These are phyloP conservation scores for Heterocephalus glaber DNA, from an alignment of 2,113 vertebrate genomes.

Conservation along the genomic window DNA sequence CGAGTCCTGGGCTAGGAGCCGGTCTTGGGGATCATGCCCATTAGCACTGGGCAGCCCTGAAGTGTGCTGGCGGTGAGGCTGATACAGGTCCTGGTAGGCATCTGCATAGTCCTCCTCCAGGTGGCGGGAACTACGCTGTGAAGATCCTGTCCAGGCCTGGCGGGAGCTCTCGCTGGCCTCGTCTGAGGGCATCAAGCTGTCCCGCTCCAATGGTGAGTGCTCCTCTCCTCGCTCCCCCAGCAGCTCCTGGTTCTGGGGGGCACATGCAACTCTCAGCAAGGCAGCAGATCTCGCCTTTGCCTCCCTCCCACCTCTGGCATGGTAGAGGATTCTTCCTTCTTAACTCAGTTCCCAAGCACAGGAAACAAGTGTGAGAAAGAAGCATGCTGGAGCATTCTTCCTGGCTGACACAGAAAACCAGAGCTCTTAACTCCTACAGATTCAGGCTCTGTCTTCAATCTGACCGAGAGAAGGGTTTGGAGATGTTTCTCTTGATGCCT, in stretches of 20 bases:
- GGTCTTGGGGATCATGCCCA: conserved; percentile 91
- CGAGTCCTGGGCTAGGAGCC: conserved; percentile 91
- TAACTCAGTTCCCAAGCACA: not conserved
- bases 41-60: conserved; percentile 90
- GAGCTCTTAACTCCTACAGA: not conserved
- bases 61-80: conserved; percentile 90
- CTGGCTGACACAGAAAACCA: not conserved
- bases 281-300: not conserved
- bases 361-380: not conserved
- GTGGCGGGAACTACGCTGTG: conserved; percentile 87
- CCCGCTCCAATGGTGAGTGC: conserved; percentile 93
- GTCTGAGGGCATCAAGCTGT: conserved; percentile 96
- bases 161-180: conserved; percentile 94
- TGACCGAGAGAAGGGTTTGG: not conserved
- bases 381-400: not conserved
- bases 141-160: conserved; percentile 85
- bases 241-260: conserved; percentile 84
- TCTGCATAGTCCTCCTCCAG: conserved; percentile 87
- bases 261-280: conserved; percentile 14
- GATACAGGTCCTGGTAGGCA: conserved; percentile 94
- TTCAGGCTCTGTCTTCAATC: conserved; percentile 38
- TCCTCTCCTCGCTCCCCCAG: conserved; percentile 86
- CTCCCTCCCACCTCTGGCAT: not conserved
- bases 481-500: not conserved
- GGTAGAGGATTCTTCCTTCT: not conserved